Evolutionary conservation across 1,140 invertebrate genomes (phyloP), one percentile per base, ranked within the genome.

Genomic region (Sweltsa coloradensis): DNA sequence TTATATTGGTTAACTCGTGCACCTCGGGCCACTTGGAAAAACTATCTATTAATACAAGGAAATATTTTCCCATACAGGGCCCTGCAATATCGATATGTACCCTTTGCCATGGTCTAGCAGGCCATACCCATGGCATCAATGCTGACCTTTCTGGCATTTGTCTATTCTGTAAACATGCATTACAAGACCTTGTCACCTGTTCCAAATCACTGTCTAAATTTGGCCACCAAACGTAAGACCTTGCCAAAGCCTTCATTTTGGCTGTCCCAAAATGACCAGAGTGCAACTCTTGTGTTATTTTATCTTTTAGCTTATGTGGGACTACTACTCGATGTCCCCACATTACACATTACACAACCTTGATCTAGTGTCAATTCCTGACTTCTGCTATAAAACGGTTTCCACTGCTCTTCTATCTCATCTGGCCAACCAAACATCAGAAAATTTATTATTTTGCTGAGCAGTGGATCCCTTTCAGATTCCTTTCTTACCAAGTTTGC

Each of bases 241-340:
- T 22, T n/a, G 61, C 61, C 18, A 61, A 41, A 9, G 48, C 23
- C 48, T 67, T 67, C 60, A 63, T 66, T 36, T 55, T 54, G 2
- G 53, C 51, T 13, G 57, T 53, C 6, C 60, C 60, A 6, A 55
- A 39, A 41, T 64, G 60, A 18, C 41, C 52, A 4, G 25, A 26
- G 51, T 63, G 61, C 5, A 65, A 39, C 26, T 47, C 45, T 37
- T 45, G 23, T 37, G 37, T 11, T 3, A 45, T 34, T 16, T 16
- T 45, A 14, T 45, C 9, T 16, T 29, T 13, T 9, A 45, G 41
- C 23, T 5, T 23, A 14, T 42, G 41, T 21, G 41, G 41, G 14
- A 42, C n/a, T 11, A 42, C 25, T 9, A 42, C 41, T 34, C 41
- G 18, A 23, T 29, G 41, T 14, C 41, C 41, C 41, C 41, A 42